These are phyloP conservation scores for Mola mola DNA, from an alignment of 2,113 vertebrate genomes.

Conservation along the genomic window DNA sequence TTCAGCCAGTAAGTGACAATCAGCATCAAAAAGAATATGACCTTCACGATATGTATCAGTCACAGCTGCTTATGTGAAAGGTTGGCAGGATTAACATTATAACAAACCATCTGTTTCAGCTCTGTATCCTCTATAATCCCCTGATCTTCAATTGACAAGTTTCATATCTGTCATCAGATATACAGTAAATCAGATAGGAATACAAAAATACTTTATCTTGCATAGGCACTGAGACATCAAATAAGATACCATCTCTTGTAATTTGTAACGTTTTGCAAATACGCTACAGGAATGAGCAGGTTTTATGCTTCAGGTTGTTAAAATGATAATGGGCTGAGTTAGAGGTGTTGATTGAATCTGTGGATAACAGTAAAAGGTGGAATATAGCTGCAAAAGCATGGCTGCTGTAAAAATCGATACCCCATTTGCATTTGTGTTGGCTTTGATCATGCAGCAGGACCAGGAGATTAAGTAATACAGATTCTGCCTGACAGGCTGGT, in stretches of 20 bases:
- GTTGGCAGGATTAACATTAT: slow-evolving; percentile 58
- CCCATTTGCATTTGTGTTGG: slow-evolving; percentile 61
- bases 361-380: slow-evolving; percentile 33
- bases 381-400: slow-evolving; percentile 44
- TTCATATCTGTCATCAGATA: slow-evolving; percentile 48
- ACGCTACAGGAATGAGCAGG: background rate
- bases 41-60: slow-evolving; percentile 34
- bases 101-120: slow-evolving; percentile 67
- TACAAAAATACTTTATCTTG: slow-evolving; percentile 10
- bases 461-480: slow-evolving; percentile 71
- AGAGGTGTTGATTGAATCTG: slow-evolving; percentile 35
- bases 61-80: slow-evolving; percentile 40
- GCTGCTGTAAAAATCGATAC: slow-evolving; percentile 72
- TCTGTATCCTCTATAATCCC: slow-evolving; percentile 57
- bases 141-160: slow-evolving; percentile 53
- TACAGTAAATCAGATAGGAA: slow-evolving; percentile 17
- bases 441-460: slow-evolving; percentile 71
- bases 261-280: background rate
- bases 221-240: background rate
- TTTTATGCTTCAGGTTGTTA: slow-evolving; percentile 23
- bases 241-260: background rate
- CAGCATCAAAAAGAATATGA: slow-evolving; percentile 20
- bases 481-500: slow-evolving; percentile 69
- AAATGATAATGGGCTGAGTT: slow-evolving; percentile 23
- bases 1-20: slow-evolving; percentile 10